Base-by-base conservation (phyloP, 2,113 vertebrate genomes). In the Hoplias malabaricus region DNA sequence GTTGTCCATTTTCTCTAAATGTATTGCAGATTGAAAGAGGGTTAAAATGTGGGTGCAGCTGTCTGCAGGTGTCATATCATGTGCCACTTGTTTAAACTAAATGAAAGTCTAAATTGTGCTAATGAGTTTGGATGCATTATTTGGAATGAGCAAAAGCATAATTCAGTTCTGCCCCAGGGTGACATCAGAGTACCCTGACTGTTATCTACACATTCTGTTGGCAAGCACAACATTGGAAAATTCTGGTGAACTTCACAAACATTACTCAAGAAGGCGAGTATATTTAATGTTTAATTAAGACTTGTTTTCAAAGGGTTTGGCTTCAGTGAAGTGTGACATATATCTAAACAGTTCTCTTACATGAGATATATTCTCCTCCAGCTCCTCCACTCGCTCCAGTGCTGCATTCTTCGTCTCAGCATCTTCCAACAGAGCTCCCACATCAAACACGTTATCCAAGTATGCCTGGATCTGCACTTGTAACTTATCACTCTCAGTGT, bases 391-490 rank as follows among this genome's bases (percentile, higher is more conserved):
- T 59, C 96, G 95, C 90, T 99, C 97, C 91, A 99, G 90, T 1
- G 96, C 97, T 25, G 95, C 96, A 0, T 97, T 99, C 91, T 99
- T 99, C 83, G 97, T 99, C 89, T 99, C 97, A 0, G 97, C 96
- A 0, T 98, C 97, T 87, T 99, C 97, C 87, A 98, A 87, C 70
- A 99, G 89, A 2, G 95, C 95, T 1, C 96, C 97, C 1, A 99
- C 97, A 0, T 99, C 97, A 0, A 99, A 99, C 65, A 99, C 97
- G 0, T 99, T 99, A 87, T 99, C 97, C 89, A 99, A 86, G 87
- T 99, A 99, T 0, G 97, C 97, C 89, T 99, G 97, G 85, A 98
- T 98, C 91, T 99, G 97, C 71, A 99, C 97, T 86, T 95, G 94
- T 79, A 99, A 92, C 90, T 98, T 98, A 86, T 99, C 97, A 0